phyloP scores from a whole-genome alignment of 2,113 vertebrate species.

The Aspidoscelis tigris region DNA sequence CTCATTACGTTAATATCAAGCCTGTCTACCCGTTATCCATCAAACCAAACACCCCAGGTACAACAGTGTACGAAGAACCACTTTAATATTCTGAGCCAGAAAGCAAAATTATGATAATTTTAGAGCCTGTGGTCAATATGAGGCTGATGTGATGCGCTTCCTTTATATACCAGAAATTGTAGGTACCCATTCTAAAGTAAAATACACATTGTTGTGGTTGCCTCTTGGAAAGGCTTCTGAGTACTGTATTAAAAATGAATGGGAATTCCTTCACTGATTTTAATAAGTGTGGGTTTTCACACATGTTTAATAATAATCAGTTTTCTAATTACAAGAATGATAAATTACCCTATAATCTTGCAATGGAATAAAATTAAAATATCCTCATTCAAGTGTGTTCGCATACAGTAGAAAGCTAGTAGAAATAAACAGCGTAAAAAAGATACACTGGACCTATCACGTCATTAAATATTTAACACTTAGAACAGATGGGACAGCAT shows the following conservation, averaged over 20 bases:
- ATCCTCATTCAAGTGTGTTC: not conserved
- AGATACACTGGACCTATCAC: not conserved
- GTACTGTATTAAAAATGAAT: not conserved
- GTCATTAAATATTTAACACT: not conserved
- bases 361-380: too few relatives aligned
- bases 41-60: not conserved
- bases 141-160: not conserved
- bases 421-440: not conserved
- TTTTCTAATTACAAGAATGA: not conserved
- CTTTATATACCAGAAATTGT: not conserved
- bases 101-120: not conserved
- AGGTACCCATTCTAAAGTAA: not conserved
- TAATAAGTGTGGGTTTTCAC: not conserved
- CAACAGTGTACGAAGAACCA: not conserved
- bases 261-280: not conserved
- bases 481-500: not conserved
- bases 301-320: not conserved
- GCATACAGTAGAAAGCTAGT: not conserved
- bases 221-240: not conserved
- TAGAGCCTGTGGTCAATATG: not conserved
- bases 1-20: not conserved
- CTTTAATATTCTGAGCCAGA: not conserved
- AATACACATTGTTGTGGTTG: not conserved
- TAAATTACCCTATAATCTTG: not conserved
- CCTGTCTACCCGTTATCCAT: not conserved